Evolutionary conservation across 1,140 invertebrate genomes (phyloP).

Genomic region (Cotesia typhae): DNA sequence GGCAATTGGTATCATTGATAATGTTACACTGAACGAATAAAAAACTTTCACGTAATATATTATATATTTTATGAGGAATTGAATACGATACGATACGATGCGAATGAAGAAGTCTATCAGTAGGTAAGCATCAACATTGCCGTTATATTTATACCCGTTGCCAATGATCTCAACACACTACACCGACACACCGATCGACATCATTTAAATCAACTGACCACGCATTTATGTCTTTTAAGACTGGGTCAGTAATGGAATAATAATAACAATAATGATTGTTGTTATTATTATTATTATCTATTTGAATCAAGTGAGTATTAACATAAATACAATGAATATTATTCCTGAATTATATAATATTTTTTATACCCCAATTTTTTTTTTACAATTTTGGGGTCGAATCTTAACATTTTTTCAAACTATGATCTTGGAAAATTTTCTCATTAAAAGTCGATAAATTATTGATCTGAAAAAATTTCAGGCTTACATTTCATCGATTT

Average conservation of each 20-base stretch:
- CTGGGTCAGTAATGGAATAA: conserved; percentile 32
- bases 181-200: background rate
- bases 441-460: no score
- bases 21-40: background rate
- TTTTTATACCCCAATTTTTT: no score
- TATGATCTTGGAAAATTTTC: no score
- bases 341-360: no score
- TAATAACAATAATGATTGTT: background rate
- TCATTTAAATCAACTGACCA: conserved; percentile 19
- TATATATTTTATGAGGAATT: conserved; percentile 13
- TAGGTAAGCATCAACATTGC: conserved; percentile 14
- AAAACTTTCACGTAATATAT: conserved; percentile 24
- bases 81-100: background rate
- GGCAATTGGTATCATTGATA: background rate
- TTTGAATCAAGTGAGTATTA: background rate
- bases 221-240: conserved; percentile 14
- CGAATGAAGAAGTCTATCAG: background rate
- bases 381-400: no score
- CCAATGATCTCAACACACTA: conserved; percentile 27
- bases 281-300: no score
- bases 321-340: no score
- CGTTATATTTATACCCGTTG: conserved; percentile 38
- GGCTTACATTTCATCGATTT: no score
- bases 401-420: no score
- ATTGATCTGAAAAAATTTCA: no score